These are phyloP conservation scores for Athalia cordata DNA, from an alignment of 2,888 invertebrate genomes.

Conservation along the genomic window DNA sequence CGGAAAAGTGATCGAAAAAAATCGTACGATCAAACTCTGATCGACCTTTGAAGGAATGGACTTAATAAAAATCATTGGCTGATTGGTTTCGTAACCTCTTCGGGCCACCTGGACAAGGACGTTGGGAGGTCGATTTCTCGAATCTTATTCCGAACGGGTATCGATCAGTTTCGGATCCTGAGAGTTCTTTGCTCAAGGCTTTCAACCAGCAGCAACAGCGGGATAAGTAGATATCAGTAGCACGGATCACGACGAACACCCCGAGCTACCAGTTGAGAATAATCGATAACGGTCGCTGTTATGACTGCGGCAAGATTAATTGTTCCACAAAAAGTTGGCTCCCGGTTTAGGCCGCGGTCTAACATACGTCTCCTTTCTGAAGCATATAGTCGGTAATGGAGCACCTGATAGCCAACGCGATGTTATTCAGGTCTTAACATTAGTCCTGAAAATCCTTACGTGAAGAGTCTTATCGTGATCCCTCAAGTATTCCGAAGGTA, in stretches of 20 bases:
- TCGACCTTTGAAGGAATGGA: no score
- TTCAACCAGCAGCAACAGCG: no score
- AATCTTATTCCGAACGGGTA: neutral
- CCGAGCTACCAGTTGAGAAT: slow-evolving; percentile 42
- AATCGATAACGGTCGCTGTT: slow-evolving; percentile 61
- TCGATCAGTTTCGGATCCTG: neutral
- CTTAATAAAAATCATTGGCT: no score
- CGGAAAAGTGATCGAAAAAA: neutral
- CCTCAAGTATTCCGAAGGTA: neutral
- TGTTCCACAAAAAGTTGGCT: slow-evolving; percentile 57
- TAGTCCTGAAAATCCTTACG: neutral
- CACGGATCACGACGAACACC: slow-evolving; percentile 41
- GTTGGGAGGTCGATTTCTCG: no score
- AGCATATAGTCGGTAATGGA: no score
- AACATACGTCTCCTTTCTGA: no score
- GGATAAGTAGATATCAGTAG: slow-evolving; percentile 29
- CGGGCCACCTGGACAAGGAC: no score
- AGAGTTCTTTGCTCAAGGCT: neutral
- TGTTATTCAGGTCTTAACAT: neutral
- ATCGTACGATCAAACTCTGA: neutral
- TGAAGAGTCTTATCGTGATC: no score
- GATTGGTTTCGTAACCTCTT: no score
- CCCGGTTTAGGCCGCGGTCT: slow-evolving; percentile 47
- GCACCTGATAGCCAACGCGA: no score
- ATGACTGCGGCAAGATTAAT: slow-evolving; percentile 62